phyloP scores from a whole-genome alignment of 1,140 invertebrate species.

The Sitobion miscanthi region DNA sequence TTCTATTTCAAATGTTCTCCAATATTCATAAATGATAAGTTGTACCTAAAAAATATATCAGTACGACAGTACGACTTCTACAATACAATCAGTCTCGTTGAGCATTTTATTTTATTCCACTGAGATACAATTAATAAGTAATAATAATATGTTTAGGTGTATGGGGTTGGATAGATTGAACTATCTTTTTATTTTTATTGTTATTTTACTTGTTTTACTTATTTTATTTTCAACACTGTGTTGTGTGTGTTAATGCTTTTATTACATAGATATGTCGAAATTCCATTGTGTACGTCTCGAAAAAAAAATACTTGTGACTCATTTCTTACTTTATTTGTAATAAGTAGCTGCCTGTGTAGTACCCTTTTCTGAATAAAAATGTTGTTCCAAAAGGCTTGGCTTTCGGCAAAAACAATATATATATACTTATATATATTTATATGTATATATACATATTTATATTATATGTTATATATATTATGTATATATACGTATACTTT shows the following conservation, averaged over 20 bases:
- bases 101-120: not conserved
- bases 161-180: not conserved
- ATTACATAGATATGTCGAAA: constrained; percentile 55
- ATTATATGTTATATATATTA: not conserved
- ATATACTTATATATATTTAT: not conserved
- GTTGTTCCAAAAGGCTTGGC: constrained; percentile 52
- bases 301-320: constrained; percentile 53
- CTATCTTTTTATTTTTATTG: constrained; percentile 53
- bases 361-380: constrained; percentile 43
- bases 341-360: constrained; percentile 56
- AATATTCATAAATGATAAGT: not conserved
- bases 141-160: constrained; percentile 14
- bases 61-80: not conserved
- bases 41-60: not conserved
- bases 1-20: not conserved
- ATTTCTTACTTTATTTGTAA: constrained; percentile 56
- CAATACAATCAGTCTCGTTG: not conserved
- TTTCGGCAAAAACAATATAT: constrained; percentile 36
- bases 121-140: not conserved
- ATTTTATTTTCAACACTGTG: constrained; percentile 59
- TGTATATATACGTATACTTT: not conserved
- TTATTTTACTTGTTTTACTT: constrained; percentile 57
- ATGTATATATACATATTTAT: not conserved
- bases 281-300: constrained; percentile 56
- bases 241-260: constrained; percentile 58